phyloP scores from a whole-genome alignment of 2,113 vertebrate species.

The Thalassarche chlororhynchos region DNA sequence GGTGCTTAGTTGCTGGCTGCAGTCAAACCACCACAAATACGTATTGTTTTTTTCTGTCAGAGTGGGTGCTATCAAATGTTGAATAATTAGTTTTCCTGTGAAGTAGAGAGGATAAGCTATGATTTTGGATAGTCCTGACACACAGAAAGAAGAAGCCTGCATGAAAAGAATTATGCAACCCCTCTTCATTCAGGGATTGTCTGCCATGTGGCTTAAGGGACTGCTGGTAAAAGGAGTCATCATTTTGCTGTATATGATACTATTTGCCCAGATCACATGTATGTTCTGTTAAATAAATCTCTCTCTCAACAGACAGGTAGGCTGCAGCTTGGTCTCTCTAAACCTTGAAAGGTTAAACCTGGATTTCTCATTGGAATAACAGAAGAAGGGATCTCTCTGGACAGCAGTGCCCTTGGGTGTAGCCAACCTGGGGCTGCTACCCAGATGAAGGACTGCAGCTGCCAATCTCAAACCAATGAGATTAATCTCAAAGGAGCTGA shows the following conservation, averaged over 20 bases:
- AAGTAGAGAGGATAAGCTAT: not conserved
- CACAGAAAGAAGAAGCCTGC: not conserved
- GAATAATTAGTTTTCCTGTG: not conserved
- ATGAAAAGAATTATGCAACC: not conserved
- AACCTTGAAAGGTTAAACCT: not conserved
- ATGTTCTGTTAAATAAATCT: not conserved
- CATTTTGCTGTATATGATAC: not conserved
- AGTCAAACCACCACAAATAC: too few relatives aligned
- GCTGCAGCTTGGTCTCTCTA: not conserved
- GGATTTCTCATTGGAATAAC: not conserved
- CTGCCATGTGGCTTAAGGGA: not conserved
- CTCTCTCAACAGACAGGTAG: not conserved
- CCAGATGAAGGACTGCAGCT: not conserved
- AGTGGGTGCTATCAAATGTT: not conserved
- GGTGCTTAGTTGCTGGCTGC: too few relatives aligned
- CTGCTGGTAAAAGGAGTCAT: not conserved
- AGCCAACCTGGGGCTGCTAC: too few relatives aligned
- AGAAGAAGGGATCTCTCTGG: not conserved
- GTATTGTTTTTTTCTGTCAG: not conserved
- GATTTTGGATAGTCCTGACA: not conserved
- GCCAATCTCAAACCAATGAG: not conserved
- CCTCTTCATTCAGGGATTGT: not conserved
- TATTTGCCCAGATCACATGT: not conserved
- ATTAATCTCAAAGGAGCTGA: not conserved
- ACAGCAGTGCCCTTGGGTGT: not conserved